Conservation (phyloP, 1,140 invertebrate genomes). For the Drosophila arawakana region DNA sequence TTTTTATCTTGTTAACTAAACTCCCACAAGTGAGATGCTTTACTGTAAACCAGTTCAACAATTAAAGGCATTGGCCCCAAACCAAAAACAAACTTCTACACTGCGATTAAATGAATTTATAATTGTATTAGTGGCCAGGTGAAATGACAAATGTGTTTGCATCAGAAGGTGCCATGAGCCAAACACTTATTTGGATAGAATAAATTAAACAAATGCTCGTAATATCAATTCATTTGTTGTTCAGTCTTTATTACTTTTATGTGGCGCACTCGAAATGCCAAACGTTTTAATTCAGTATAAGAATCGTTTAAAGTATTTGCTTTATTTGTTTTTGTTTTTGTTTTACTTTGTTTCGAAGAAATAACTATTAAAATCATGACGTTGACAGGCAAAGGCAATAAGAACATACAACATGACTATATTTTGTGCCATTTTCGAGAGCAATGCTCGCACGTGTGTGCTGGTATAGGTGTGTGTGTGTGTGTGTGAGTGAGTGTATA, state of each 20-base stretch:
- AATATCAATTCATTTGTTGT: conserved; percentile 9
- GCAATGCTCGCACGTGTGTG: conserved; percentile 56
- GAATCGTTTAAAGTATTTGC: not conserved
- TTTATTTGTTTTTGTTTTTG: too few species aligned
- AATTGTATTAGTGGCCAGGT: not conserved
- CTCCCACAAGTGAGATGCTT: conserved; percentile 30
- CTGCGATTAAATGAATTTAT: conserved; percentile 13
- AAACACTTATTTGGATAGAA: not conserved
- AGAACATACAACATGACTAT: conserved; percentile 52
- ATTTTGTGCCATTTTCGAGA: conserved; percentile 74
- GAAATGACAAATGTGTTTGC: conserved; percentile 8
- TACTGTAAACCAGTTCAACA: conserved; percentile 61
- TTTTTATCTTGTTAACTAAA: conserved; percentile 1
- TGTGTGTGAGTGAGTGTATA: conserved; percentile 25
- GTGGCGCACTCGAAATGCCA: conserved; percentile 46
- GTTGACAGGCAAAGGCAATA: conserved; percentile 50
- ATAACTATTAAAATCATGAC: conserved; percentile 50
- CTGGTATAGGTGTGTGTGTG: not conserved
- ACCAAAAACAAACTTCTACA: conserved; percentile 34
- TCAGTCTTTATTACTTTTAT: conserved; percentile 7
- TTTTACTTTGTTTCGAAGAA: not conserved
- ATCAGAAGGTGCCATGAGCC: not conserved
- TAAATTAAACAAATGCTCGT: not conserved
- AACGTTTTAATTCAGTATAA: conserved; percentile 41
- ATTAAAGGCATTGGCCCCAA: conserved; percentile 58